Evolutionary conservation across 2,888 invertebrate species (phyloP), one percentile per base, ranked within the genome.

Genomic region (Metacarcinus magister): DNA sequence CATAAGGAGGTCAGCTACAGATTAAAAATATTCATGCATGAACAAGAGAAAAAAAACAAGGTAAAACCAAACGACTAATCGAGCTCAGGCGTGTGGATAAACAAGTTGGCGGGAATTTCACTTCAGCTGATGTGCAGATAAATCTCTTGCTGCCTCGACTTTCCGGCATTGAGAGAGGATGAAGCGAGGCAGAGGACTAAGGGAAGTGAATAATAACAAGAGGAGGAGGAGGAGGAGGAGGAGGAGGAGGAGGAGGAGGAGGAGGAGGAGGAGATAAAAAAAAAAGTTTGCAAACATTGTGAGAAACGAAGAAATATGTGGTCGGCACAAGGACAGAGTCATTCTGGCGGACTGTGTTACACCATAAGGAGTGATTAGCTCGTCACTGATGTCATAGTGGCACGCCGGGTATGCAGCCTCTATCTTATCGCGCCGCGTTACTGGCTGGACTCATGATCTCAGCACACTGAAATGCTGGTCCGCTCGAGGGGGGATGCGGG

Each of bases 401-500:
- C 82, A 82, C 32, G 82, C 82, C 32, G 32, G 10, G 82, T 7
- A 82, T 32, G 82, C 32, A 82, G 2, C 32, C 32, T 28, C 82
- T 82, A 82, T 82, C 82, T 82, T 32, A 82, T 82, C 82, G 16
- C 32, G 10, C 13, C 32, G 82, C 82, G 82, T 28, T 82, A 82
- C 32, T 82, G 82, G 32, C 32, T 82, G 82, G 32, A 32, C 28
- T 82, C 82, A 82, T 82, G 82, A 82, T 82, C 82, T 82, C 82
- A 82, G 82, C 82, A 82, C 82, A 32, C 7, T 82, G 82, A 82
- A 82, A 82, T 82, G 82, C 32, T 82, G 82, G 82, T 82, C 32
- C 32, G 32, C 32, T 82, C 5, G 13, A 32, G 82, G 82, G 82
- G 82, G 28, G 32, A 10, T 28, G 82, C 32, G 28, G 82, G 82